phyloP scores from a whole-genome alignment of 2,888 invertebrate species.

The Meghimatium bilineatum region DNA sequence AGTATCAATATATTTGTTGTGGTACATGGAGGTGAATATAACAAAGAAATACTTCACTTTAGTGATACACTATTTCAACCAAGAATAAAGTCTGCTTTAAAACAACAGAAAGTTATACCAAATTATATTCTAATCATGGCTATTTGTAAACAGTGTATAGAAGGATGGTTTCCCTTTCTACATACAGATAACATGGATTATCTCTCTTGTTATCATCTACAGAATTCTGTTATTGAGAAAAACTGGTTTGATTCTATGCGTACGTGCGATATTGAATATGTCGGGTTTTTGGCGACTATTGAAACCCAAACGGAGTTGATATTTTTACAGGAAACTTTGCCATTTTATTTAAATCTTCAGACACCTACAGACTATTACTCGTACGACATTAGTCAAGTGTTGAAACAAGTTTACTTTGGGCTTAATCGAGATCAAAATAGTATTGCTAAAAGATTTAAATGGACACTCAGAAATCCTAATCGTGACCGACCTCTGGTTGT shows the following conservation, averaged over 20 bases:
- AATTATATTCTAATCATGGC: not conserved
- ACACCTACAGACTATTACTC: not conserved
- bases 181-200: not conserved
- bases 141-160: not conserved
- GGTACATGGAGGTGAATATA: not conserved
- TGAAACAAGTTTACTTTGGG: not conserved
- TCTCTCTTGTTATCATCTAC: not conserved
- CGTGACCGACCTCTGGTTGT: not conserved
- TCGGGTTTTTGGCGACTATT: not conserved
- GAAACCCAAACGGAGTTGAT: not conserved
- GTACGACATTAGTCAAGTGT: not conserved
- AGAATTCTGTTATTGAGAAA: not conserved
- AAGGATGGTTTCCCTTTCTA: not conserved
- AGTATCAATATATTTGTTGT: not conserved
- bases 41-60: not conserved
- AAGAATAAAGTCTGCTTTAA: no score
- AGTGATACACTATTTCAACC: not conserved
- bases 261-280: not conserved
- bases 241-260: not conserved
- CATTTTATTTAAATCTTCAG: not conserved
- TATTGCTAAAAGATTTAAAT: not conserved
- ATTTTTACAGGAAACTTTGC: not conserved
- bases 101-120: not conserved
- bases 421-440: not conserved
- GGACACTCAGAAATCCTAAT: not conserved